Percentiles rank a stretch among this genome's conserved stretches.
These are phyloP conservation scores for Drosophila monieri DNA, from an alignment of 2,888 invertebrate genomes.

Conservation along the genomic window DNA sequence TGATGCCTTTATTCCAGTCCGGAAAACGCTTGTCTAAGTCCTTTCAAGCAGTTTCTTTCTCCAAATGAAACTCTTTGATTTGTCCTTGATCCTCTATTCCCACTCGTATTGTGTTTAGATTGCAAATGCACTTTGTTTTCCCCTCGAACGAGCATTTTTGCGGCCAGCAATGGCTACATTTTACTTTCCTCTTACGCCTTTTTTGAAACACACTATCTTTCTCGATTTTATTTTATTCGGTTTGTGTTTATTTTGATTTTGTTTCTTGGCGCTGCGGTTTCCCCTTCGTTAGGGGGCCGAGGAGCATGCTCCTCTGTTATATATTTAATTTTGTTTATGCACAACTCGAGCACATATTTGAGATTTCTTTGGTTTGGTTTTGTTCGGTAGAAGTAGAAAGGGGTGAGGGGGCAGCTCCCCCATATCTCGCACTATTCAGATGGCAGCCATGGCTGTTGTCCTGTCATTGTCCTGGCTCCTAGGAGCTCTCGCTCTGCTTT, in stretches of 20 bases:
- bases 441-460: slow-evolving; percentile 43
- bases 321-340: slow-evolving; percentile 66
- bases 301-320: slow-evolving; percentile 18
- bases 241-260: slow-evolving; percentile 31
- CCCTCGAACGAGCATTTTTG: slow-evolving; percentile 24
- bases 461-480: slow-evolving; percentile 60
- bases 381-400: neutral
- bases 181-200: slow-evolving; percentile 27
- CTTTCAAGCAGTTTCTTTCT: neutral
- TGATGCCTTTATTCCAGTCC: neutral
- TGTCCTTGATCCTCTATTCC: neutral
- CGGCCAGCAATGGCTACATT: slow-evolving; percentile 20
- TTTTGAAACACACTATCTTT: slow-evolving; percentile 21
- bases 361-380: slow-evolving; percentile 57
- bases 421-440: slow-evolving; percentile 17
- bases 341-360: slow-evolving; percentile 65
- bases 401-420: neutral
- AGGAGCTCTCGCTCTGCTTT: slow-evolving; percentile 16
- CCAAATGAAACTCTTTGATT: neutral
- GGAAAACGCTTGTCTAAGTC: neutral
- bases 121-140: slow-evolving; percentile 54
- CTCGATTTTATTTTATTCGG: slow-evolving; percentile 26
- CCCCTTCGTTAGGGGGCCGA: neutral
- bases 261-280: slow-evolving; percentile 28
- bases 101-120: slow-evolving; percentile 21